phyloP scores from a whole-genome alignment of 2,113 vertebrate genomes.

The Macrotis lagotis region DNA sequence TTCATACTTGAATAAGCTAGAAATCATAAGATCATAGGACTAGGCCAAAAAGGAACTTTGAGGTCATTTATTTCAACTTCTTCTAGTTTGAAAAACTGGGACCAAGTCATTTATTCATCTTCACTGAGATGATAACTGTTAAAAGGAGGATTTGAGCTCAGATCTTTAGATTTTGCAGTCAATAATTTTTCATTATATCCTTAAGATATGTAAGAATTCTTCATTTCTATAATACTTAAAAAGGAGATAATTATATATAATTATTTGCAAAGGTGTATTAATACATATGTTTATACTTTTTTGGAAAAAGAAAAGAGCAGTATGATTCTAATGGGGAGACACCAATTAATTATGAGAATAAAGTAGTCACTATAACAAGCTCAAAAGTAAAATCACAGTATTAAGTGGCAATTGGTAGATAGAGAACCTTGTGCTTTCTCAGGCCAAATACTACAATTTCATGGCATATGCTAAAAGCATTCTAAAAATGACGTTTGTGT shows the following conservation, averaged over 20 bases:
- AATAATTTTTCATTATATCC: background rate
- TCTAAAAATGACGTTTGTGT: slow-evolving; percentile 53
- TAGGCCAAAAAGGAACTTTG: no score
- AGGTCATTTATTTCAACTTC: no score
- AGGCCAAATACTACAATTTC: slow-evolving; percentile 35
- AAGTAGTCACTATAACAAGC: slow-evolving; percentile 17
- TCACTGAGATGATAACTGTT: no score
- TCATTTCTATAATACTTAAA: background rate
- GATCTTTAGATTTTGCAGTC: no score
- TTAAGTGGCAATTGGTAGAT: slow-evolving; percentile 31
- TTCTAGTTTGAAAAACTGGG: no score
- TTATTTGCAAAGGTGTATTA: slow-evolving; percentile 4
- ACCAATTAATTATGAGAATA: slow-evolving; percentile 12
- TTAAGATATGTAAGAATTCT: slow-evolving; percentile 15
- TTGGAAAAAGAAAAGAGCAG: slow-evolving; percentile 19
- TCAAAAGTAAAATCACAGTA: slow-evolving; percentile 50
- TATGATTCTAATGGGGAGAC: slow-evolving; percentile 21
- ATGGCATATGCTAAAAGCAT: slow-evolving; percentile 46
- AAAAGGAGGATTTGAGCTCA: no score
- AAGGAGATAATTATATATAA: background rate
- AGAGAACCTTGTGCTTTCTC: slow-evolving; percentile 26
- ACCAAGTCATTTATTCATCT: no score
- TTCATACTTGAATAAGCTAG: no score
- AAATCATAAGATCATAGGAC: no score
- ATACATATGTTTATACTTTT: slow-evolving; percentile 21